Percentiles rank a stretch among this genome's conserved stretches.
Conservation (phyloP, 1,140 invertebrate species). For the Heliconius nattereri region DNA sequence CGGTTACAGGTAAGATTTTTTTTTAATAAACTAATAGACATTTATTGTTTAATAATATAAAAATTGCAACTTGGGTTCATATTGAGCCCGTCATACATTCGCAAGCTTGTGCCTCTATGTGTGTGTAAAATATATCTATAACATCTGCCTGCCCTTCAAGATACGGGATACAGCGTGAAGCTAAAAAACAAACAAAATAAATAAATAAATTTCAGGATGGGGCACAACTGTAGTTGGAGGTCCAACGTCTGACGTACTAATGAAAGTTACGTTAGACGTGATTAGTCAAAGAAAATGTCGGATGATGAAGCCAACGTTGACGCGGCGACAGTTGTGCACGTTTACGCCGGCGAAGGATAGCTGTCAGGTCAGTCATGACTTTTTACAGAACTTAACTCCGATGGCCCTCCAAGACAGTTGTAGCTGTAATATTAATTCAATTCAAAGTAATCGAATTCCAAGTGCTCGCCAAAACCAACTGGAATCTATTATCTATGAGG, state of each 20-base stretch:
- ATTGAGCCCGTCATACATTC: too few relatives aligned
- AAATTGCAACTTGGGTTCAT: too few relatives aligned
- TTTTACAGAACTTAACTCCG: neutral
- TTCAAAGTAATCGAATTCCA: too few relatives aligned
- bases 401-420: neutral
- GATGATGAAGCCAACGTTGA: neutral
- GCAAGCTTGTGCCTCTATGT: too few relatives aligned
- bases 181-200: neutral
- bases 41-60: too few relatives aligned
- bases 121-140: too few relatives aligned
- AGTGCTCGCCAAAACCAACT: too few relatives aligned
- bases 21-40: too few relatives aligned
- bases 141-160: neutral
- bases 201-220: conserved; percentile 82
- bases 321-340: neutral
- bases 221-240: conserved; percentile 83
- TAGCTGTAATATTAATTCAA: too few relatives aligned
- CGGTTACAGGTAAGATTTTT: conserved; percentile 80
- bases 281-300: conserved; percentile 79
- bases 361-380: neutral
- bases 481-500: too few relatives aligned
- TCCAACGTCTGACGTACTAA: conserved; percentile 79
- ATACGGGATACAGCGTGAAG: neutral
- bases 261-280: conserved; percentile 83
- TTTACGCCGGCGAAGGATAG: neutral